A percentile compares a stretch with the other conserved stretches of the same genome.
Evolutionary conservation across 2,888 invertebrate species (phyloP).

Genomic region (Limenitis camilla): DNA sequence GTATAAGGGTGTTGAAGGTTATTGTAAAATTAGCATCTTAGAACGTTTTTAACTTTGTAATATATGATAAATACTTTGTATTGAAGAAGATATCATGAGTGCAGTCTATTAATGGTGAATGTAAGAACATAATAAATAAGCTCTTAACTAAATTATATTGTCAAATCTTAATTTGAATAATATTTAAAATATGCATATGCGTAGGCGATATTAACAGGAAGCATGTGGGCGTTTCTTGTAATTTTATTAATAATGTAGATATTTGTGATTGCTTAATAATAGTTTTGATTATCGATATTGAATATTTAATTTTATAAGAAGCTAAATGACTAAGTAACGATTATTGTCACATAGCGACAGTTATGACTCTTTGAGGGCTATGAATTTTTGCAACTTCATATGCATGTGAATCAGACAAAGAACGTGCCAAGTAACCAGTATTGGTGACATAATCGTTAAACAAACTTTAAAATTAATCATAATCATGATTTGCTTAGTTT

Average conservation of each 20-base stretch:
- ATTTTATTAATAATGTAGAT: constrained; percentile 9
- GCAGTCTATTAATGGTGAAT: no score
- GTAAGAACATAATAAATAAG: no score
- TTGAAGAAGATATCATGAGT: no score
- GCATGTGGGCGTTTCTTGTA: constrained; percentile 33
- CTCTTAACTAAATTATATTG: neutral
- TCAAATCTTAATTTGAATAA: constrained; percentile 2
- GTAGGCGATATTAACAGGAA: constrained; percentile 30
- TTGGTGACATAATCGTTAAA: neutral
- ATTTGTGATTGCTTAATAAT: neutral
- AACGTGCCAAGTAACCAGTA: constrained; percentile 20
- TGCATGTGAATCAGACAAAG: constrained; percentile 55
- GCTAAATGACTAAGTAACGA: no score
- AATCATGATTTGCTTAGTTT: no score
- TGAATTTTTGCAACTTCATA: constrained; percentile 38
- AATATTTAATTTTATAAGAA: no score
- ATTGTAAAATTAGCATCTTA: neutral
- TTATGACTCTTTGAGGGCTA: constrained; percentile 23
- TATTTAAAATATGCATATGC: constrained; percentile 4
- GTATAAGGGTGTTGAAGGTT: constrained; percentile 9
- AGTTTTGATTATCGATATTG: no score
- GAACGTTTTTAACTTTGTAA: no score
- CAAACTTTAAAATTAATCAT: no score
- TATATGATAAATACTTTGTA: no score
- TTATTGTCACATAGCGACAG: neutral